phyloP scores from a whole-genome alignment of 2,113 vertebrate genomes.

The Eleginops maclovinus region DNA sequence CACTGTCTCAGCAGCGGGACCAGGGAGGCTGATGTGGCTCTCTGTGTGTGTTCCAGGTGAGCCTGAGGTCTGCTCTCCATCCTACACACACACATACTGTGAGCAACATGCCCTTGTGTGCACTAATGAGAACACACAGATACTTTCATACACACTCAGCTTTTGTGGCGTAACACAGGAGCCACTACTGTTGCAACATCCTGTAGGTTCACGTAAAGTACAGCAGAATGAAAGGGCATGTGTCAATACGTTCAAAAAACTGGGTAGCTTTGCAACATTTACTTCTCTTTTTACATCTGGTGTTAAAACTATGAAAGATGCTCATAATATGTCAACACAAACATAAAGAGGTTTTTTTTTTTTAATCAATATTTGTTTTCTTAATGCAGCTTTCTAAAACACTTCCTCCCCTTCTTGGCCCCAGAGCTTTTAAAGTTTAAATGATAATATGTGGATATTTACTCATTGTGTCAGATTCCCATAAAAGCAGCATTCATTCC shows the following conservation, averaged over 20 bases:
- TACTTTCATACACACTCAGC: constrained; percentile 1
- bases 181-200: constrained; percentile 38
- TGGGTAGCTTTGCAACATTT: not conserved
- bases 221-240: constrained; percentile 8
- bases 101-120: not conserved
- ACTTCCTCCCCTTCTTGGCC: constrained; percentile 25
- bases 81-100: not conserved
- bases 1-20: constrained; percentile 76
- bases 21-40: constrained; percentile 76
- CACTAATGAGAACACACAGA: constrained; percentile 14
- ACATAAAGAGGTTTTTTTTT: not conserved
- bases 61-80: constrained; percentile 90
- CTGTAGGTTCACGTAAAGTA: constrained; percentile 53
- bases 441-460: constrained; percentile 69
- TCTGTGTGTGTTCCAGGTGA: constrained; percentile 89
- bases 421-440: constrained; percentile 63
- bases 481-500: constrained; percentile 70
- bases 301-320: constrained; percentile 21
- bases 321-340: constrained; percentile 18
- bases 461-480: constrained; percentile 76
- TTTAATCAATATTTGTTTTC: constrained; percentile 39
- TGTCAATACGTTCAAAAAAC: not conserved
- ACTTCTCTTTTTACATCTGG: not conserved
- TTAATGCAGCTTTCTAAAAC: constrained; percentile 37
- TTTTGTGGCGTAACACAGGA: constrained; percentile 25